These are phyloP conservation scores for Rhamnusium bicolor DNA, from an alignment of 2,888 invertebrate genomes.

Conservation along the genomic window DNA sequence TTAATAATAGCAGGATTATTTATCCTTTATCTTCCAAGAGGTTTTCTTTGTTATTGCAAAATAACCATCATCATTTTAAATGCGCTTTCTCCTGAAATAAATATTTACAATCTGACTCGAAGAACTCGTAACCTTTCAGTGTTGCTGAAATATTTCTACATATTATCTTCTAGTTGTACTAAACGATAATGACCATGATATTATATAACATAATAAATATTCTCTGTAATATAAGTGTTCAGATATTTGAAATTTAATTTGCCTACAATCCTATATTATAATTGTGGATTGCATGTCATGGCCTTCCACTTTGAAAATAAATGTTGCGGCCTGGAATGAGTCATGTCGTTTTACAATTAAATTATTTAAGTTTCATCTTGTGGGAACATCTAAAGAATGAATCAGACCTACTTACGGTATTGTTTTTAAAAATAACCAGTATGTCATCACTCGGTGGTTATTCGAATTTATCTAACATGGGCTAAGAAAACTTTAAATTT, in stretches of 20 bases:
- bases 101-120: too few relatives aligned
- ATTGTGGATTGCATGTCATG: constrained; percentile 18
- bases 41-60: too few relatives aligned
- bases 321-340: neutral
- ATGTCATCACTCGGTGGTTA: neutral
- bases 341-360: constrained; percentile 19
- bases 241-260: neutral
- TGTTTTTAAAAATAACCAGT: neutral
- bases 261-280: neutral
- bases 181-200: neutral
- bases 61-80: too few relatives aligned
- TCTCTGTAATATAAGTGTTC: neutral
- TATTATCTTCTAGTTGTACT: neutral
- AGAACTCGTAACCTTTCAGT: neutral
- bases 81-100: too few relatives aligned
- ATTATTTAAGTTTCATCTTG: constrained; percentile 8
- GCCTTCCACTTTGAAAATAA: constrained; percentile 24
- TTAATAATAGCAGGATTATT: too few relatives aligned
- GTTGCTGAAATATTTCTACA: neutral
- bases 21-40: too few relatives aligned
- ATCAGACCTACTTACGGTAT: neutral
- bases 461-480: too few relatives aligned
- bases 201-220: neutral
- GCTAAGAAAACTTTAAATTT: too few relatives aligned
- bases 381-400: constrained; percentile 24